Evolutionary conservation across 92 coral and sea anemone genomes (phyloP).

Genomic region (Epizoanthus fatuus): DNA sequence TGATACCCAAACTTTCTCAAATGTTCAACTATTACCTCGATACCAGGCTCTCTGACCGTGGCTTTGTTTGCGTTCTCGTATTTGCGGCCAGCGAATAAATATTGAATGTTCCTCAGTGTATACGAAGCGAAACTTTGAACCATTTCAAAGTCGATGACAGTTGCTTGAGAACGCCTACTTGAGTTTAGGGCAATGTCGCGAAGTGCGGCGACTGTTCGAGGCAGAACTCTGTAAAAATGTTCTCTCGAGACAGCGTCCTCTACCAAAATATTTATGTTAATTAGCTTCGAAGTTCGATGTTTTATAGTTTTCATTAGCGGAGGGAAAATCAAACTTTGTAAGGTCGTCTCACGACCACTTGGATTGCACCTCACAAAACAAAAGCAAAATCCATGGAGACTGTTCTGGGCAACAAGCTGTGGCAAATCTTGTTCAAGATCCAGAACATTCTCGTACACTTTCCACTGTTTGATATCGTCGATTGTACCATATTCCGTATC

Average conservation of each 20-base stretch:
- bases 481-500: slow-evolving; percentile 76
- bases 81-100: slow-evolving; percentile 78
- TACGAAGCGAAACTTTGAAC: slow-evolving; percentile 90
- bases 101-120: slow-evolving; percentile 75
- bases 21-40: slow-evolving; percentile 48
- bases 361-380: slow-evolving; percentile 77
- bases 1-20: slow-evolving; percentile 79
- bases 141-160: slow-evolving; percentile 87
- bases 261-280: slow-evolving; percentile 84
- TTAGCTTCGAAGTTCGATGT: slow-evolving; percentile 12
- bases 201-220: slow-evolving; percentile 77
- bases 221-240: slow-evolving; percentile 90
- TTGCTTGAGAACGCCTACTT: slow-evolving; percentile 64
- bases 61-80: slow-evolving; percentile 23
- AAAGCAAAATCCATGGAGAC: slow-evolving; percentile 74
- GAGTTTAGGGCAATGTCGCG: slow-evolving; percentile 71
- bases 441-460: slow-evolving; percentile 48
- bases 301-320: slow-evolving; percentile 68
- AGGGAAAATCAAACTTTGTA: slow-evolving; percentile 87
- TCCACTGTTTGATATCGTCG: slow-evolving; percentile 67
- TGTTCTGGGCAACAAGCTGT: slow-evolving; percentile 57
- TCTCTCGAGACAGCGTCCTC: slow-evolving; percentile 94
- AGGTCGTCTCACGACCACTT: slow-evolving; percentile 37
- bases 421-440: slow-evolving; percentile 72
- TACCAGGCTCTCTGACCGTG: slow-evolving; percentile 56